Base-by-base conservation (phyloP, 2,113 vertebrate genomes). In the Rhinolophus sinicus region DNA sequence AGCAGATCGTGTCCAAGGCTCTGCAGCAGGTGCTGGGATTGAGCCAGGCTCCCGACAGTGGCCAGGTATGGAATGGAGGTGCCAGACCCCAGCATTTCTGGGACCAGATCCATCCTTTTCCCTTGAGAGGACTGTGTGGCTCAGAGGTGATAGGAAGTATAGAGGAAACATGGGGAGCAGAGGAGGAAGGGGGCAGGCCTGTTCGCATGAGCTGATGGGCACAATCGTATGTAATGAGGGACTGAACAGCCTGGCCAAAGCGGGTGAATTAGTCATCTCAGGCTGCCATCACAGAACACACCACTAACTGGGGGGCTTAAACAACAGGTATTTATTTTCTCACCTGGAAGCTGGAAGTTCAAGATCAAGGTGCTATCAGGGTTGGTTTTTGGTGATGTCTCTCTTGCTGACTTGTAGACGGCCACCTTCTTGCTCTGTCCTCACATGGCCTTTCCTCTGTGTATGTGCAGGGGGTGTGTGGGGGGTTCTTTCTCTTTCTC, bases 1-100 rank as follows among this genome's bases (percentile, higher is more conserved):
- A 98, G 94, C 88, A 85, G 62, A 44, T 98, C 0, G 98, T 98
- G 84, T 98, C 98, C 65, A 93, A 96, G 62, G 98, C 99, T 62
- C 81, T 99, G 30, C 98, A 98, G 94, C 98, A 97, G 33, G 95
- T 95, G 44, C 98, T 99, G 88, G 67, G 88, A 18, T 97, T 99
- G 97, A 97, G 93, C 58, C 83, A 97, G 70, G 90, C 97, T 50
- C 98, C 94, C 11, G 33, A 88, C 11, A 92, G 97, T 83, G 92
- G 97, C 75, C 98, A 99, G 98, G 99, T 99, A 98, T 60, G 96
- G 81, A 73, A 64, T 47, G 40, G 7, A 93, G 22, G 12, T 44
- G 18, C 26, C 11, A 1, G 22, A 33, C 30, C 26, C n/a, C 33
- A 58, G 77, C 8, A 13, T 18, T 3, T 0, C 28, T 47, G 60